Conservation (phyloP, 2,797 vertebrate genomes). For the Scomberomorus guttatus region DNA sequence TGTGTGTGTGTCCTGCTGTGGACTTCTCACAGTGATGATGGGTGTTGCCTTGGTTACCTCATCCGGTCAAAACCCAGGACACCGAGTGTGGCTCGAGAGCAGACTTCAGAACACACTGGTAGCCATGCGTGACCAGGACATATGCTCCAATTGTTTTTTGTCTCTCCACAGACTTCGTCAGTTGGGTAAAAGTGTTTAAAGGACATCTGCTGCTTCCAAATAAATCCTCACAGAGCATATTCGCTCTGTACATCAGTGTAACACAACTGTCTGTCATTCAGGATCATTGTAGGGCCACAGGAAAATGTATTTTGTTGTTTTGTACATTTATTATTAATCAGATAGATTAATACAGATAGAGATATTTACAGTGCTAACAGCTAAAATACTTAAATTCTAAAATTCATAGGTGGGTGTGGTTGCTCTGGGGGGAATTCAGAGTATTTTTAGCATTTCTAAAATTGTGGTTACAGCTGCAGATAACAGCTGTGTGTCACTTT, state of each 20-base stretch:
- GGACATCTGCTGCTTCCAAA: constrained; percentile 53
- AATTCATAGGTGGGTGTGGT: too few species aligned
- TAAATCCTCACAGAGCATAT: constrained; percentile 6
- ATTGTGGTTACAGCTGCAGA: background rate
- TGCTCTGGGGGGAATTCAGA: too few species aligned
- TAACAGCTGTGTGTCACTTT: background rate
- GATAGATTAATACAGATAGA: too few species aligned
- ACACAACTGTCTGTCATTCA: background rate
- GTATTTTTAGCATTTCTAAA: too few species aligned
- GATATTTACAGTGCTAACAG: too few species aligned
- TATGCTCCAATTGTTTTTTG: constrained; percentile 34
- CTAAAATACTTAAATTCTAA: too few species aligned
- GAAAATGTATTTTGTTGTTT: background rate
- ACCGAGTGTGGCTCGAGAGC: background rate
- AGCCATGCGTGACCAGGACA: constrained; percentile 56
- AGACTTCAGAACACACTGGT: constrained; percentile 29
- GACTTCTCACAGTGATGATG: constrained; percentile 44
- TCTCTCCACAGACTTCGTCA: constrained; percentile 52
- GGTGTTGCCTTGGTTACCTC: constrained; percentile 74
- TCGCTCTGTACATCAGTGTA: background rate
- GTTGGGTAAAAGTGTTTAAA: constrained; percentile 56
- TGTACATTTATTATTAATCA: background rate
- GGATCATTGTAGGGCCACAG: background rate
- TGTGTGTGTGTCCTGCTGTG: constrained; percentile 34
- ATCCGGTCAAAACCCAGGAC: constrained; percentile 50